phyloP scores from a whole-genome alignment of 2,113 vertebrate genomes.

The Carassius auratus region DNA sequence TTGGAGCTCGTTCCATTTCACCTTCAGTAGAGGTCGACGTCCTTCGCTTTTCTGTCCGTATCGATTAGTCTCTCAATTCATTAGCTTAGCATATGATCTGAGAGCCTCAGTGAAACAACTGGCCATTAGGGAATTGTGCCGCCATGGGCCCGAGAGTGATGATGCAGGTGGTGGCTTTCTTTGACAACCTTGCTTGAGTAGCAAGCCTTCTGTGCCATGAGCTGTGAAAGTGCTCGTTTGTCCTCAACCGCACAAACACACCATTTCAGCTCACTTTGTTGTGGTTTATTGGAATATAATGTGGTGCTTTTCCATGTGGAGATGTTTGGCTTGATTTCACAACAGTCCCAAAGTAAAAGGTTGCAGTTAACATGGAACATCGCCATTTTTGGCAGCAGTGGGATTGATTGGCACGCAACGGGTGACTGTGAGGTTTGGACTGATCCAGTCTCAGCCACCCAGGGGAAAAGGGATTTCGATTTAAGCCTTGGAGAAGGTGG shows the following conservation, averaged over 20 bases:
- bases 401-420: conserved; percentile 74
- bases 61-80: conserved; percentile 81
- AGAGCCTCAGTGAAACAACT: conserved; percentile 74
- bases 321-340: conserved; percentile 54
- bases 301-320: conserved; percentile 31
- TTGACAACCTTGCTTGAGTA: conserved; percentile 61
- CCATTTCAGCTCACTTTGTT: conserved; percentile 4
- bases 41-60: conserved; percentile 72
- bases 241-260: conserved; percentile 65
- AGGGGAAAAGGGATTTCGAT: conserved; percentile 50
- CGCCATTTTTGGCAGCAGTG: conserved; percentile 65
- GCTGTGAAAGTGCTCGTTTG: conserved; percentile 72
- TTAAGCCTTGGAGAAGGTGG: conserved; percentile 98
- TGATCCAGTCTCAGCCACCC: conserved; percentile 19
- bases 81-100: conserved; percentile 78
- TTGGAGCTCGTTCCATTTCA: conserved; percentile 73
- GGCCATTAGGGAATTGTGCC: conserved; percentile 73
- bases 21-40: conserved; percentile 77
- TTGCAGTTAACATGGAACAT: conserved; percentile 47
- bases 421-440: conserved; percentile 28
- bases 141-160: conserved; percentile 60
- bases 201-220: conserved; percentile 76
- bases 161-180: conserved; percentile 55
- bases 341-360: conserved; percentile 63
- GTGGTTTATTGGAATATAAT: neutral